phyloP scores from a whole-genome alignment of 2,113 vertebrate species.

The Empidonax traillii region DNA sequence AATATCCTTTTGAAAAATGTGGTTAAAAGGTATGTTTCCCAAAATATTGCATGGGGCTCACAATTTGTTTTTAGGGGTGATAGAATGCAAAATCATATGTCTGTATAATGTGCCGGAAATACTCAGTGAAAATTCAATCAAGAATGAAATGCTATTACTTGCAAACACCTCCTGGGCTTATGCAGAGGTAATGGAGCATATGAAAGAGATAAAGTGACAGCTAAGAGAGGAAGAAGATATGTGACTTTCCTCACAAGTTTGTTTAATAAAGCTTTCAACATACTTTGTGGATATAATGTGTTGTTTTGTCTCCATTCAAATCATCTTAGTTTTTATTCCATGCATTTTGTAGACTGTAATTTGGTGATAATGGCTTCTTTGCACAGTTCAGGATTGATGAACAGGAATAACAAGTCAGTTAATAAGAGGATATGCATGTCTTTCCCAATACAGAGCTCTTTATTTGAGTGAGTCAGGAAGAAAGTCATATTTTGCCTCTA shows the following conservation, averaged over 20 bases:
- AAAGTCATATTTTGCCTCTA: not conserved
- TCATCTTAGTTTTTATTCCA: conserved; percentile 48
- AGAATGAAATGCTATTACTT: conserved; percentile 70
- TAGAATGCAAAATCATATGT: conserved; percentile 40
- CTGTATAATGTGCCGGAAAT: conserved; percentile 24
- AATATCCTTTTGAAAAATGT: not conserved
- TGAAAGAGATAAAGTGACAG: conserved; percentile 65
- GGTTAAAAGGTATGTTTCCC: not conserved
- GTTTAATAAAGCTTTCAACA: conserved; percentile 63
- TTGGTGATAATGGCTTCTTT: conserved; percentile 31
- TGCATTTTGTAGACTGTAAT: conserved; percentile 62
- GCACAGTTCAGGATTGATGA: conserved; percentile 2
- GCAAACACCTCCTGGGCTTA: conserved; percentile 68
- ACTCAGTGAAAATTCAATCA: conserved; percentile 67
- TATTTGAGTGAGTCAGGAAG: not conserved
- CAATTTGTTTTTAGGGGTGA: not conserved
- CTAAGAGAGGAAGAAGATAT: conserved; percentile 57
- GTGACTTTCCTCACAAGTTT: conserved; percentile 54
- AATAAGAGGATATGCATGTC: not conserved
- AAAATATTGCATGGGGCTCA: not conserved
- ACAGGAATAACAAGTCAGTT: conserved; percentile 27
- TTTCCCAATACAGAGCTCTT: not conserved
- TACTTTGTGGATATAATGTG: conserved; percentile 29
- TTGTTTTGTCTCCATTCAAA: conserved; percentile 48
- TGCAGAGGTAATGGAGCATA: conserved; percentile 73